Base-by-base conservation (phyloP, 2,888 invertebrate species). In the Melipona bicolor region DNA sequence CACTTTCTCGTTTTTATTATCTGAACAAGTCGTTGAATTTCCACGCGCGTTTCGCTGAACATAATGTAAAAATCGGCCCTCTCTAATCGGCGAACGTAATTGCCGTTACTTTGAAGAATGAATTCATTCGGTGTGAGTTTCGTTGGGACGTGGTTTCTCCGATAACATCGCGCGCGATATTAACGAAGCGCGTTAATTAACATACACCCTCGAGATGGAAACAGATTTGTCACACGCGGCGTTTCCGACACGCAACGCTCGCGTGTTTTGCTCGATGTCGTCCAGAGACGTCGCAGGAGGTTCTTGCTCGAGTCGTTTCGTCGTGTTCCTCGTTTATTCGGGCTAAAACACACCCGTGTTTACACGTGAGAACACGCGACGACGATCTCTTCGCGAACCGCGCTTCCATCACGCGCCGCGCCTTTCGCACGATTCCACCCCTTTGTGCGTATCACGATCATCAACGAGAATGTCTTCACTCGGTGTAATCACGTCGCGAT, bases 341-440 rank as follows among this genome's bases (percentile, higher is more conserved):
- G 69, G 81, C 79, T 68, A 21, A 82, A 64, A 50, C 65, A 24
- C 52, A 59, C n/a, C 69, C 36, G 36, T 54, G 59, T 77, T n/a
- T 62, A 62, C 65, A 56, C 75, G 77, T 79, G 86, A 76, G 86
- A 85, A 79, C 62, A n/a, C 21, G 21, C 11, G 68, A 32, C 69
- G 56, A 79, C 69, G 52, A 79, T 62, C 71, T 54, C 54, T 71
- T 56, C 43, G 43, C 43, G 43, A 43, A 43, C 9, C 3, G 24
- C 6, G 65, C 54, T 15, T 49, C 27, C 56, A 50, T 65, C 62
- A 43, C 43, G 62, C 54, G 52, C 27, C 36, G 4, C 64, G 0
- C 67, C 17, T 24, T 67, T 82, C 82, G 27, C 83, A 82, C 74
- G 75, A 83, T 79, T 75, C 64, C 72, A 71, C 71, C 13, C 15